These are phyloP conservation scores for Pardosa pseudoannulata DNA, from an alignment of 2,888 invertebrate genomes.

Conservation along the genomic window DNA sequence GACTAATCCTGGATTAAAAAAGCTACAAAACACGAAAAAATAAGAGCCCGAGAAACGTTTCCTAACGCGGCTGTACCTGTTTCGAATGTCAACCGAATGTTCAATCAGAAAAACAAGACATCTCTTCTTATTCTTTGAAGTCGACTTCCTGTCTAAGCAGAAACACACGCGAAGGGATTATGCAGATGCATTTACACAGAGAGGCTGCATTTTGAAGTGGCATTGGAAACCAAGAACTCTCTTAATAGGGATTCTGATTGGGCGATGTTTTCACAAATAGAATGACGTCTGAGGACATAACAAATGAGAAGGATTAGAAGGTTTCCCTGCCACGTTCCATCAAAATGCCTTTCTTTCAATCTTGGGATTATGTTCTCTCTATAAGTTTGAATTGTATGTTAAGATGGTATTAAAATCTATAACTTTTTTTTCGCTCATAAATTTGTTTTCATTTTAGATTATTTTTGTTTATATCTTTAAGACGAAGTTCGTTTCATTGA, in stretches of 20 bases:
- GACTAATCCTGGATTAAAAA: background rate
- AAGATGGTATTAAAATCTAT: too few species aligned
- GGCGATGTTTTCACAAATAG: background rate
- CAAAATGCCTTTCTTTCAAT: too few species aligned
- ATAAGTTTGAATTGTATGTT: too few species aligned
- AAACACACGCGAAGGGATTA: constrained; percentile 2
- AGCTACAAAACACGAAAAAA: background rate
- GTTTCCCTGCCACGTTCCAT: too few species aligned
- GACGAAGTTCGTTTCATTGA: too few species aligned
- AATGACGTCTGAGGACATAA: background rate
- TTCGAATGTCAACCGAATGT: constrained; percentile 11
- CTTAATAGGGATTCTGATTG: background rate
- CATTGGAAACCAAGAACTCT: background rate
- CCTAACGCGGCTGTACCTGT: background rate
- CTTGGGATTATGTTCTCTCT: too few species aligned
- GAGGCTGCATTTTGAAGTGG: background rate
- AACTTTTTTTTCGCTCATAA: too few species aligned
- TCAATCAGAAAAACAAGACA: background rate
- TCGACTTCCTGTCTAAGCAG: constrained; percentile 12
- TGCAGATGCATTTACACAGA: background rate
- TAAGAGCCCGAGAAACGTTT: background rate
- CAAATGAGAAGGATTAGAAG: too few species aligned
- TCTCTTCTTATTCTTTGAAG: background rate
- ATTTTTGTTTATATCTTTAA: too few species aligned
- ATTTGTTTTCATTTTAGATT: too few species aligned